Percentiles rank a stretch among this genome's conserved stretches.
Conservation (phyloP, 2,797 vertebrate species). For the Coregonus ussuriensis region DNA sequence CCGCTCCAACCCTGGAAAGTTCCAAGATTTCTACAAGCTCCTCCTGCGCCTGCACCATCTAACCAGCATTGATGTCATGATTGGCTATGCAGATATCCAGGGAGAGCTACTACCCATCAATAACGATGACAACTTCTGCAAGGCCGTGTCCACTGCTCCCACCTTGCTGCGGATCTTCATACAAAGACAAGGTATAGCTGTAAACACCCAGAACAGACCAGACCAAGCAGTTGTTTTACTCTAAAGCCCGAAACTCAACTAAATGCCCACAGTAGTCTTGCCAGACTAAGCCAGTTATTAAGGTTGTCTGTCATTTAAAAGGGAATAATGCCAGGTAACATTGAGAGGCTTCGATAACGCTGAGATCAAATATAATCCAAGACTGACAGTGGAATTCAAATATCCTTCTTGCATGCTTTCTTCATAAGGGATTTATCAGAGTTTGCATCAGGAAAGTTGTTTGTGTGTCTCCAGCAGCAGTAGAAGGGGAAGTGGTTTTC, state of each 20-base stretch:
- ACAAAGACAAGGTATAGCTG: conserved; percentile 80
- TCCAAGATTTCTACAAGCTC: background rate
- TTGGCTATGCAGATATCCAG: conserved; percentile 84
- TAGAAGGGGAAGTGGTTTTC: background rate
- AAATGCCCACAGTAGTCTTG: background rate
- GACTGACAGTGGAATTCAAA: background rate
- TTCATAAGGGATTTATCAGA: background rate
- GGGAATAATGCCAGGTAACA: background rate
- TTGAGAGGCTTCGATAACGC: background rate
- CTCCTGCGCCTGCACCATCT: conserved; percentile 72
- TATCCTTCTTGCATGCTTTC: background rate
- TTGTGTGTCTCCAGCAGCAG: background rate
- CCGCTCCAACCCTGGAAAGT: background rate
- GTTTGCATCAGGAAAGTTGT: background rate
- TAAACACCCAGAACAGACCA: background rate
- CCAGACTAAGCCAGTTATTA: background rate
- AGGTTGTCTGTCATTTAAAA: background rate
- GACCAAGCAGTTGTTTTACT: background rate
- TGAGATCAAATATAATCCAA: background rate
- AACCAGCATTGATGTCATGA: conserved; percentile 77
- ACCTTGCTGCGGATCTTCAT: conserved; percentile 84
- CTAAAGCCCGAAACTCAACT: background rate
- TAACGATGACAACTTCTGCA: conserved; percentile 86
- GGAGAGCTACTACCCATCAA: conserved; percentile 88
- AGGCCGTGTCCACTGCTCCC: conserved; percentile 83